Percentiles rank a stretch among this genome's conserved stretches.
Evolutionary conservation across 2,113 vertebrate species (phyloP).

Genomic region (Taxidea taxus): DNA sequence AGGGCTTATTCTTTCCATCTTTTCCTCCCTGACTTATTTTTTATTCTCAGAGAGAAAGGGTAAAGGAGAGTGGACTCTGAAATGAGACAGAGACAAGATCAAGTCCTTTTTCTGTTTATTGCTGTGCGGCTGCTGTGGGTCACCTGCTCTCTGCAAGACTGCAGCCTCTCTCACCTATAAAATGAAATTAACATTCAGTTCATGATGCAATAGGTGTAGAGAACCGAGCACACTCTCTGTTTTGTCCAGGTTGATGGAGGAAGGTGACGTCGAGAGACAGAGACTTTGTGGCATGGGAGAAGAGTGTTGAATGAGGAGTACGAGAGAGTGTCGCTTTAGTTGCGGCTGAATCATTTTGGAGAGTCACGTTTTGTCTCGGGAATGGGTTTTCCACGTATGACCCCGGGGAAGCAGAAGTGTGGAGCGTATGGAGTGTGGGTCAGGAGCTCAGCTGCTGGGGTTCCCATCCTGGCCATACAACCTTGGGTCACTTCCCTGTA

Average conservation of each 20-base stretch:
- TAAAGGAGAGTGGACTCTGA: background rate
- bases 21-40: background rate
- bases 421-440: background rate
- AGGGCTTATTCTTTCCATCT: background rate
- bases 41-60: background rate
- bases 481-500: too few species aligned
- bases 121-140: background rate
- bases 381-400: background rate
- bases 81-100: background rate
- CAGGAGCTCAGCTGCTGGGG: background rate
- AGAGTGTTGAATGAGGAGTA: background rate
- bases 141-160: background rate
- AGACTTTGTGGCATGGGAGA: background rate
- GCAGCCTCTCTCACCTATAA: background rate
- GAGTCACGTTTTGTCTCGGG: background rate
- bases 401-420: background rate
- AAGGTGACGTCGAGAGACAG: background rate
- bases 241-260: background rate
- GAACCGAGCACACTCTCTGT: background rate
- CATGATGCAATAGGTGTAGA: rapidly evolving
- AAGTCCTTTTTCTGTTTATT: background rate
- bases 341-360: background rate
- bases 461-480: background rate
- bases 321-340: background rate
- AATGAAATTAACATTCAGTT: background rate